Conservation (phyloP, 2,888 invertebrate genomes). For the Nephrotoma flavescens region DNA sequence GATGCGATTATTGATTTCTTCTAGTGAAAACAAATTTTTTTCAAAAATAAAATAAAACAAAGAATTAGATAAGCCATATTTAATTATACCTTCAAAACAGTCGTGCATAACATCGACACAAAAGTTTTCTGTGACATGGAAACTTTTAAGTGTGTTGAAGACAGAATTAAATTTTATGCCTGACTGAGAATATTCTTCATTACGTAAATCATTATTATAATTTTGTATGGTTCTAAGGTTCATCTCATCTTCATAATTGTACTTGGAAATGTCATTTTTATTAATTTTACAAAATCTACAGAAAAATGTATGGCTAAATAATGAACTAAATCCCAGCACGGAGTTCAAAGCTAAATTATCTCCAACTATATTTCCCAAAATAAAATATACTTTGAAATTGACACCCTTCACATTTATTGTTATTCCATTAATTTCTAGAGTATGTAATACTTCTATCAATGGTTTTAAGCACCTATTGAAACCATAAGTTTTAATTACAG, state of each 20-base stretch:
- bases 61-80: neutral
- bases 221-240: neutral
- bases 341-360: neutral
- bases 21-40: neutral
- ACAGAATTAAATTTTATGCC: neutral
- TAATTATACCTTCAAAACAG: constrained; percentile 2
- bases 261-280: neutral
- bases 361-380: neutral
- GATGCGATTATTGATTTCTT: neutral
- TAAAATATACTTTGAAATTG: neutral
- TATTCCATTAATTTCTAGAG: neutral
- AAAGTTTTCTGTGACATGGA: constrained; percentile 3
- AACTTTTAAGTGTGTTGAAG: neutral
- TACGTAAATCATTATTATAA: neutral
- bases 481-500: too few species aligned
- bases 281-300: neutral
- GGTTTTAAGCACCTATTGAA: too few species aligned
- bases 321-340: neutral
- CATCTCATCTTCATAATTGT: neutral
- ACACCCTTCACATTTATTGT: neutral
- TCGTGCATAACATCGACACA: neutral
- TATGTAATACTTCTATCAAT: too few species aligned
- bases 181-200: neutral
- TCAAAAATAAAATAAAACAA: neutral
- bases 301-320: neutral